Evolutionary conservation across 2,113 vertebrate genomes (phyloP).

Genomic region (Cepphus grylle): DNA sequence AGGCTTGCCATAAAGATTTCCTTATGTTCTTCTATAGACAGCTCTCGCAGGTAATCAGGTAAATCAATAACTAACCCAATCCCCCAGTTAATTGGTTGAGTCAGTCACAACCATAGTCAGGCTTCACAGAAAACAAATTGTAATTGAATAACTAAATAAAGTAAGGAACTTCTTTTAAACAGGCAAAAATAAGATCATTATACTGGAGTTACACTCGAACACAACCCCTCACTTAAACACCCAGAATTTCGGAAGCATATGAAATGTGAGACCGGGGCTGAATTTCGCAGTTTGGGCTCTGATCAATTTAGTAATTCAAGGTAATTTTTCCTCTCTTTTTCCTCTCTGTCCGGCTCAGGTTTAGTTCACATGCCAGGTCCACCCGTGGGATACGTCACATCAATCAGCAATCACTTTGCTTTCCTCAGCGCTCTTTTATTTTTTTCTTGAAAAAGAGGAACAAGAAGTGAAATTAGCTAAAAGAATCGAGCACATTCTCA

Average conservation of each 20-base stretch:
- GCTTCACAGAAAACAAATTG: not conserved
- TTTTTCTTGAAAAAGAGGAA: slow-evolving; percentile 7
- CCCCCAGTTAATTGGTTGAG: not conserved
- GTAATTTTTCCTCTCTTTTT: not conserved
- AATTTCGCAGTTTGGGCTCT: not conserved
- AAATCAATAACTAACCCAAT: not conserved
- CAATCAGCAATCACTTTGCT: not conserved
- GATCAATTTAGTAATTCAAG: not conserved
- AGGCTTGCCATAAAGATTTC: not conserved
- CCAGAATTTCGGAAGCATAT: not conserved
- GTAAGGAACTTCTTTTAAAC: not conserved
- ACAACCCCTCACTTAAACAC: not conserved
- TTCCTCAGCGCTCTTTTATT: not conserved
- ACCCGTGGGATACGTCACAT: not conserved
- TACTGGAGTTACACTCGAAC: not conserved
- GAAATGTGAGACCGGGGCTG: not conserved
- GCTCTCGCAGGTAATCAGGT: not conserved
- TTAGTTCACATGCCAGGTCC: not conserved
- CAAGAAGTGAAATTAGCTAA: slow-evolving; percentile 51
- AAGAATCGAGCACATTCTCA: slow-evolving; percentile 20
- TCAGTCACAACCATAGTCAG: not conserved
- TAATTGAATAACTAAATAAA: not conserved
- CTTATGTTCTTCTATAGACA: not conserved
- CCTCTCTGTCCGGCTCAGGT: not conserved
- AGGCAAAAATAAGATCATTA: not conserved